These are phyloP conservation scores for Lasioglossum pauxillum DNA, from an alignment of 2,888 invertebrate species.

Conservation along the genomic window DNA sequence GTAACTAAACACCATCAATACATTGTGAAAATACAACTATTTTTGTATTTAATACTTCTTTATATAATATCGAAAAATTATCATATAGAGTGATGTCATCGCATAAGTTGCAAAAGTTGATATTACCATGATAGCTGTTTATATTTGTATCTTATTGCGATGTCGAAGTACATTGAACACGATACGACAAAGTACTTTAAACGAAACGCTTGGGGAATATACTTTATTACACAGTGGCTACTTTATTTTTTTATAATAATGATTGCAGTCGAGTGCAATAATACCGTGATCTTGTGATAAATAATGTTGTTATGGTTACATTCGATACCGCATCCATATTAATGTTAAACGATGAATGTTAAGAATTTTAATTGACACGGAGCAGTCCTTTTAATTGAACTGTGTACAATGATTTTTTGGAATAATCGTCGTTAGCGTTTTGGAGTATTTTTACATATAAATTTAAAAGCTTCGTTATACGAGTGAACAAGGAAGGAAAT, in stretches of 20 bases:
- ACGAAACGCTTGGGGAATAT: constrained; percentile 42
- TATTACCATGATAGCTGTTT: constrained; percentile 53
- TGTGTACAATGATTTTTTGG: constrained; percentile 26
- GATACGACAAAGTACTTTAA: constrained; percentile 41
- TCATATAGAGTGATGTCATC: constrained; percentile 23
- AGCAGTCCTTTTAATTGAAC: constrained; percentile 20
- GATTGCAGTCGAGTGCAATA: constrained; percentile 55
- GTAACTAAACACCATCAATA: constrained; percentile 26
- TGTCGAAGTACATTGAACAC: constrained; percentile 20
- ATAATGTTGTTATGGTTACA: constrained; percentile 48
- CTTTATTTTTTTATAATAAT: constrained; percentile 52
- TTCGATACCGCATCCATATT: constrained; percentile 41
- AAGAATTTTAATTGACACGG: constrained; percentile 33
- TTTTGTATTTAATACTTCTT: constrained; percentile 54
- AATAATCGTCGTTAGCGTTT: constrained; percentile 18
- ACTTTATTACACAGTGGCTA: constrained; percentile 41
- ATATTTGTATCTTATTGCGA: constrained; percentile 55
- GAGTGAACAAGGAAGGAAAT: background rate
- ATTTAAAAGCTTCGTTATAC: constrained; percentile 7
- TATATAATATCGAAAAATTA: constrained; percentile 19
- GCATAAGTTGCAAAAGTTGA: constrained; percentile 26
- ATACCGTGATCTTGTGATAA: constrained; percentile 60
- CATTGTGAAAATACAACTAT: constrained; percentile 40
- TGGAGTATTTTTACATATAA: constrained; percentile 25
- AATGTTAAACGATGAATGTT: constrained; percentile 32